Evolutionary conservation across 2,797 vertebrate genomes (phyloP).

Genomic region (Malacoctenus gilli): DNA sequence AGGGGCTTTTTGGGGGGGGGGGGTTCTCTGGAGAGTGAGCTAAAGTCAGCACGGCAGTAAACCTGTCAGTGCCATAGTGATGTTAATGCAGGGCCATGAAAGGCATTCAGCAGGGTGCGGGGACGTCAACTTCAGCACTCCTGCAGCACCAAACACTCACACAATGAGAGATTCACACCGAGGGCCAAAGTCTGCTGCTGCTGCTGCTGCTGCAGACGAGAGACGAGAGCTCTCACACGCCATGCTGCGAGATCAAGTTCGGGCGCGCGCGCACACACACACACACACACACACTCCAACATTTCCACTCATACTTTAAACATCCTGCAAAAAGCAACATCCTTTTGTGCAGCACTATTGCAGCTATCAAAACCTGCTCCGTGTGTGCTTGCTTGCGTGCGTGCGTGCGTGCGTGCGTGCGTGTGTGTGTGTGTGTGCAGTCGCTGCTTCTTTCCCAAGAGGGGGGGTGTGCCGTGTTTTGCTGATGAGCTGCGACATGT

Average conservation of each 20-base stretch:
- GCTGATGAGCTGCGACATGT: slow-evolving; percentile 64
- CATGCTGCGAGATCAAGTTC: background rate
- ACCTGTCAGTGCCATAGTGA: slow-evolving; percentile 83
- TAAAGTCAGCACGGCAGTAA: slow-evolving; percentile 78
- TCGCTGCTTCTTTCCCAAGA: slow-evolving; percentile 8
- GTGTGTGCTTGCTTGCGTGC: too few relatives aligned
- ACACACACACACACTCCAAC: slow-evolving; percentile 3
- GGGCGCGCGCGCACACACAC: too few relatives aligned
- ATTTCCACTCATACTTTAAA: background rate
- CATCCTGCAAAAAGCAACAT: too few relatives aligned
- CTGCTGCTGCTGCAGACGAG: slow-evolving; percentile 11
- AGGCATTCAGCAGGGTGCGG: slow-evolving; percentile 74
- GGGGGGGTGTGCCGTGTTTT: slow-evolving; percentile 3
- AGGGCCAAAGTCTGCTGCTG: slow-evolving; percentile 18
- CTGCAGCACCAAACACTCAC: slow-evolving; percentile 65
- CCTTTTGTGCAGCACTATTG: too few relatives aligned
- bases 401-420: too few relatives aligned
- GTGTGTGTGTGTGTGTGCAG: background rate
- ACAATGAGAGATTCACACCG: slow-evolving; percentile 58
- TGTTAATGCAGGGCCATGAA: slow-evolving; percentile 81
- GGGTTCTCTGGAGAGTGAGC: slow-evolving; percentile 55
- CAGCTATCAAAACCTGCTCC: too few relatives aligned
- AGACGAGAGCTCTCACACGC: slow-evolving; percentile 1
- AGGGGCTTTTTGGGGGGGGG: slow-evolving; percentile 30
- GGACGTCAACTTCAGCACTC: slow-evolving; percentile 67